Evolutionary conservation across 2,113 vertebrate genomes (phyloP).

Genomic region (Gila orcuttii): DNA sequence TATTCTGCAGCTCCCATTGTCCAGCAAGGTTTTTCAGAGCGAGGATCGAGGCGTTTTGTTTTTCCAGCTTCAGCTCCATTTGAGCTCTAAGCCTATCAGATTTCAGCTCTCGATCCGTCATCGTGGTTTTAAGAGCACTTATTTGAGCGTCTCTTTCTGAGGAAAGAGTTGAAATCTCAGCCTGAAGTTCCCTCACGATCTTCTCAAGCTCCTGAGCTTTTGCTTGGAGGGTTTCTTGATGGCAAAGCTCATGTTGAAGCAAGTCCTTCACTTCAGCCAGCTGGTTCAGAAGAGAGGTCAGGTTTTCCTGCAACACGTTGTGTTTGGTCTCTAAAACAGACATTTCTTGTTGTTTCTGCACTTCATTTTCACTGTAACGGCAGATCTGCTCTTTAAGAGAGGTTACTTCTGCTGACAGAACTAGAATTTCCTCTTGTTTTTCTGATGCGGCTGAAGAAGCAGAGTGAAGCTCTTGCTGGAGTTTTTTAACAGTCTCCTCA

Average conservation of each 20-base stretch:
- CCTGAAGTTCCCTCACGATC: not conserved
- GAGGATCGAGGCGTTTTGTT: slow-evolving; percentile 61
- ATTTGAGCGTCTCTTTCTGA: not conserved
- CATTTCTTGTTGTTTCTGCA: slow-evolving; percentile 1
- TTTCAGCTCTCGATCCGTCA: not conserved
- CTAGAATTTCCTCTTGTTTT: slow-evolving; percentile 16
- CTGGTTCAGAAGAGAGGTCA: slow-evolving; percentile 30
- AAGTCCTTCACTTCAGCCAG: slow-evolving; percentile 40
- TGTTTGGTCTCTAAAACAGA: slow-evolving; percentile 17
- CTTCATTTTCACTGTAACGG: not conserved
- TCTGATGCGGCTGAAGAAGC: slow-evolving; percentile 27
- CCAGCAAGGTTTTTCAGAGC: slow-evolving; percentile 65
- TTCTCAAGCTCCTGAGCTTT: not conserved
- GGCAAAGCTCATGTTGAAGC: slow-evolving; percentile 54
- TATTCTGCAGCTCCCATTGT: slow-evolving; percentile 57
- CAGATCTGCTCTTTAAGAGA: slow-evolving; percentile 26
- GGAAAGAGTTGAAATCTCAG: not conserved
- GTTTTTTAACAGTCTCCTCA: slow-evolving; percentile 30
- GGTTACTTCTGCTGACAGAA: not conserved
- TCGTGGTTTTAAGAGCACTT: not conserved
- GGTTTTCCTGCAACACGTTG: slow-evolving; percentile 39
- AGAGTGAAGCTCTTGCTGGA: slow-evolving; percentile 31
- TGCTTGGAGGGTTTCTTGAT: slow-evolving; percentile 26
- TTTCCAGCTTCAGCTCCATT: slow-evolving; percentile 74
- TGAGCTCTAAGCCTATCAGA: slow-evolving; percentile 73